These are phyloP conservation scores for Apis florea DNA, from an alignment of 1,140 invertebrate genomes.

Conservation along the genomic window DNA sequence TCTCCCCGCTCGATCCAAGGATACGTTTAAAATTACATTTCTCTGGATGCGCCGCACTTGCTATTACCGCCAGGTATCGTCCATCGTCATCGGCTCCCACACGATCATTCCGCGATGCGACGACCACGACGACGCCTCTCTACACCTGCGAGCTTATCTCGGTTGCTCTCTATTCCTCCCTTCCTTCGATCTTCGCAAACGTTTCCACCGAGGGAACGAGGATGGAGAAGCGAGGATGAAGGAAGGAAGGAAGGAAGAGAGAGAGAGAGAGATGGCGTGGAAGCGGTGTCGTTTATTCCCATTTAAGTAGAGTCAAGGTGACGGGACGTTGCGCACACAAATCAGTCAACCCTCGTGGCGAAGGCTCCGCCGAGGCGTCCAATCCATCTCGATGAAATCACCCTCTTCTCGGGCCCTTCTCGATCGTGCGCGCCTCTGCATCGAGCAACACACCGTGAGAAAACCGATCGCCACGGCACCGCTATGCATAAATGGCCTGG, in stretches of 20 bases:
- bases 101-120: conserved; percentile 67
- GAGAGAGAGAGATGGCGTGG: conserved; percentile 29
- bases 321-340: conserved; percentile 72
- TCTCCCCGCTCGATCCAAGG: conserved; percentile 37
- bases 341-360: conserved; percentile 72
- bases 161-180: conserved; percentile 54
- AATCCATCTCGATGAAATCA: conserved; percentile 71
- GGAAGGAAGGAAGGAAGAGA: conserved; percentile 13
- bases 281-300: conserved; percentile 72
- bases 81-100: conserved; percentile 59
- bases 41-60: conserved; percentile 29
- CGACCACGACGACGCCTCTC: conserved; percentile 65
- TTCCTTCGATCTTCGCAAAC: conserved; percentile 34
- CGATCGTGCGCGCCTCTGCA: conserved; percentile 35
- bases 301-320: conserved; percentile 75
- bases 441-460: conserved; percentile 63
- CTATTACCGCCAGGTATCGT: conserved; percentile 57
- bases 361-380: conserved; percentile 62
- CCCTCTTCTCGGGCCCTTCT: conserved; percentile 53
- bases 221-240: background rate
- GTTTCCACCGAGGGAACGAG: background rate
- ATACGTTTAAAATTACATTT: conserved; percentile 50
- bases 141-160: conserved; percentile 66
- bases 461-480: conserved; percentile 55
- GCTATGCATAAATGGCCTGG: conserved; percentile 55